Evolutionary conservation across 1,140 invertebrate species (phyloP), one percentile per base, ranked within the genome.

Genomic region (Zaprionus kolodkinae): DNA sequence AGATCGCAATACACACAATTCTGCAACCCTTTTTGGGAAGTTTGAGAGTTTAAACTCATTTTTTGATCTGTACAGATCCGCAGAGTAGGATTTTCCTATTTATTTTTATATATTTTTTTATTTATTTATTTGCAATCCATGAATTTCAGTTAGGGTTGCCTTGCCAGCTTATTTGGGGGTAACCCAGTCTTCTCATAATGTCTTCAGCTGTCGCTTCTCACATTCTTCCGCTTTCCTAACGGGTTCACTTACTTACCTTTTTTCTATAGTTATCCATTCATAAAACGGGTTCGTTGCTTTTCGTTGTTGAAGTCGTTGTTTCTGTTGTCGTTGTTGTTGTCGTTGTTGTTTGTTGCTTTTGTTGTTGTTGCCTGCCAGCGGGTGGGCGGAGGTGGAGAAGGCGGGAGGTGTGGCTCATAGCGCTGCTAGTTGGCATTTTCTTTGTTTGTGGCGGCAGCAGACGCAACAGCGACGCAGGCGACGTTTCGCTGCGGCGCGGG

Each of bases 261-360:
- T 92, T 92, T 38, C 91, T 90, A 84, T 92, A 92, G 87, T 92
- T 92, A 79, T 92, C 91, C 91, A 92, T 92, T 81, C 72, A 76
- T 78, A 66, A 83, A 73, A 70, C 40, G 68, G 72, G 30, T 71
- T 70, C 64, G 54, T 38, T 91, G 61, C 48, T 57, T 35, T 55
- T 48, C n/a, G 40, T 38, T 60, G 25, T 63, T 50, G 6, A 71
- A 65, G 30, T 63, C 48, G 50, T 69, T 43, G 45, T 71, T 64
- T 30, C 33, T 43, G 52, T 43, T 38, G n/a, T n/a, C 17, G 62
- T 76, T 48, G 72, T 73, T 85, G 50, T 48, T 33, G 33, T 5
- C 25, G 36, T 56, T 21, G 45, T 65, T 64, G 45, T 45, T 50
- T 57, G 56, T 43, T 61, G 64, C 59, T 67, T 43, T 70, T 30